These are phyloP conservation scores for Megaptera novaeangliae DNA, from an alignment of 2,113 vertebrate genomes.

Conservation along the genomic window DNA sequence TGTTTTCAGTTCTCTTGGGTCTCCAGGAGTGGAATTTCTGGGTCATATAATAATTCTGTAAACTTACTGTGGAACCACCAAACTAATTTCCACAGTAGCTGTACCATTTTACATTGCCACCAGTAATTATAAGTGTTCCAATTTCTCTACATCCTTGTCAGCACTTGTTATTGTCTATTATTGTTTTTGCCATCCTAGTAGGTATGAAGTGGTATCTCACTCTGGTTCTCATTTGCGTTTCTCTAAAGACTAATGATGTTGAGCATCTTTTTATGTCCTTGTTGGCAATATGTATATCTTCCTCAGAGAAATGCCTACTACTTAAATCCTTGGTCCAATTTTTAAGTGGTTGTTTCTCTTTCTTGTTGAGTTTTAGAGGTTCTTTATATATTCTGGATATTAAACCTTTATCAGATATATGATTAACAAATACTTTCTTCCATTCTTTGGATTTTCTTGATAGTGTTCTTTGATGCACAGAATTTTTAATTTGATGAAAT, in stretches of 20 bases:
- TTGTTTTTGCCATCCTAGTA: rapidly evolving
- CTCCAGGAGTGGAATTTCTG: neutral
- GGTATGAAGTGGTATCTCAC: neutral
- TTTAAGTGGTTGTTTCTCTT: neutral
- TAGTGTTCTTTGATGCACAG: neutral
- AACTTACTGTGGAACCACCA: neutral
- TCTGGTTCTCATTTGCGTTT: neutral
- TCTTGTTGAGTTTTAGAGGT: neutral
- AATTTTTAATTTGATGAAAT: neutral
- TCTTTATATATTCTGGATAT: neutral
- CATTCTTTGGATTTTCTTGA: neutral
- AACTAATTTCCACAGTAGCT: neutral
- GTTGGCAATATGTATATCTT: neutral
- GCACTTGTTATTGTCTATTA: neutral
- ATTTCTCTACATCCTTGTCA: neutral
- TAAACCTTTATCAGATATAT: neutral
- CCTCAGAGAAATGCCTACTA: neutral
- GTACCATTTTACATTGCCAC: neutral
- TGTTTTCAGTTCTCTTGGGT: neutral
- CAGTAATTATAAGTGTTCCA: neutral
- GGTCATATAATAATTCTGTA: neutral
- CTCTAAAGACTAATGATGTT: neutral
- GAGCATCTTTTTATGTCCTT: neutral
- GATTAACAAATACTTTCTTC: neutral
- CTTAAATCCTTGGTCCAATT: neutral